Base-by-base conservation (phyloP, 92 coral and sea anemone species). In the Pocillopora meandrina region DNA sequence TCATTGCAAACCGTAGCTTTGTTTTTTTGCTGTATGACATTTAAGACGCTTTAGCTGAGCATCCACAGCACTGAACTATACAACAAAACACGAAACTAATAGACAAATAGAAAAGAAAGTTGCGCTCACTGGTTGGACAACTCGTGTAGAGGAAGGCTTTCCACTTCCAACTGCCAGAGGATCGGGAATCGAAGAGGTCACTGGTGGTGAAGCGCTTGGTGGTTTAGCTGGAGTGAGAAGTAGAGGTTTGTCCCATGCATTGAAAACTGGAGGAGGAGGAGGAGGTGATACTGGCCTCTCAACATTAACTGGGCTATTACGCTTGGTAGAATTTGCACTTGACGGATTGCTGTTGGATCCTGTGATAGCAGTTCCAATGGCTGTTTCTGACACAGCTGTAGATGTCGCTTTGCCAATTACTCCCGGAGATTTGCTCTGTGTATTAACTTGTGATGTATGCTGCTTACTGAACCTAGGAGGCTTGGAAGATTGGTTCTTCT, bases 101-200 rank as follows among this genome's bases (percentile, higher is more conserved):
- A 0, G 47, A 2, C 35, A 17, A 16, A 14, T 2, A 34, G 74
- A n/a, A 19, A 10, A 70, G 19, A 17, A 11, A 8, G 31, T 13
- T 10, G 4, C 0, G 85, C 76, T 86, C 79, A 71, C 92, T 70
- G 84, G 79, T 82, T 74, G 92, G 18, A 90, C 98, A 56, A 88
- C 86, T 23, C 98, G 73, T 20, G 93, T 79, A 31, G 93, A 90
- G 17, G 92, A 88, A 14, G 99, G 99, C 78, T 97, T 97, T 11
- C 99, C 99, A 80, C 99, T 97, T 56, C 99, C 99, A 82, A 97
- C 99, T 63, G 99, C 99, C 20, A 97, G 89, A 76, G 99, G 99
- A 81, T 97, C 99, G 21, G 97, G 99, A 6, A 92, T 89, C 26
- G 76, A 89, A 4, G 96, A 66, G 52, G 94, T 82, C 79, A 90